A percentile compares a stretch with the other conserved stretches of the same genome.
Conservation (phyloP, 2,113 vertebrate species). For the Ageneiosus marmoratus region DNA sequence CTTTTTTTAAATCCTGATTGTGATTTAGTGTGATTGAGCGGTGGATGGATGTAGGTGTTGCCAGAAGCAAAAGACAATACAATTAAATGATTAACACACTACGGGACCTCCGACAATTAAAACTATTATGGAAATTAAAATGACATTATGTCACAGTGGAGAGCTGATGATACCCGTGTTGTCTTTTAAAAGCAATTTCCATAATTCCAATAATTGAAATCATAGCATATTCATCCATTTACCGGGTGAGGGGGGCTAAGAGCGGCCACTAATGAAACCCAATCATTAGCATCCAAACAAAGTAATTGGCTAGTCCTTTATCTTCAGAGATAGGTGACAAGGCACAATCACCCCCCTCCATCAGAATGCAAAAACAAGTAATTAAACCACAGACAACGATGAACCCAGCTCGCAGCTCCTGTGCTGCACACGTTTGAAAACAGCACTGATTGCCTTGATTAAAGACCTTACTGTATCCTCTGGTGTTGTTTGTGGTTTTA, state of each 20-base stretch:
- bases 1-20: conserved; percentile 91
- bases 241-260: conserved; percentile 98
- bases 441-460: conserved; percentile 99
- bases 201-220: conserved; percentile 99
- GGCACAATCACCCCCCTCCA: conserved; percentile 97
- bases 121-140: conserved; percentile 92
- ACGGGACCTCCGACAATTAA: conserved; percentile 78
- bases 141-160: conserved; percentile 99
- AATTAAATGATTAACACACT: conserved; percentile 98
- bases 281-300: conserved; percentile 99
- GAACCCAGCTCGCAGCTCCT: conserved; percentile 88
- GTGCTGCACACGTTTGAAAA: conserved; percentile 94
- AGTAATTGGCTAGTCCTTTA: conserved; percentile 99
- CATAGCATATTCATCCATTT: conserved; percentile 99
- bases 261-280: conserved; percentile 99
- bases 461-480: conserved; percentile 90
- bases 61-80: conserved; percentile 91
- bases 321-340: conserved; percentile 92
- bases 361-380: conserved; percentile 98
- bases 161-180: conserved; percentile 97
- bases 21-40: conserved; percentile 87
- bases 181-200: conserved; percentile 98
- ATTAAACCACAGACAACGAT: conserved; percentile 97
- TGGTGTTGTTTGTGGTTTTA: conserved; percentile 86
- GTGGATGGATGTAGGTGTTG: conserved; percentile 69